Percentiles rank a stretch among this genome's conserved stretches.
phyloP scores from a whole-genome alignment of 1,140 invertebrate species.

The Drosophila watanabei region DNA sequence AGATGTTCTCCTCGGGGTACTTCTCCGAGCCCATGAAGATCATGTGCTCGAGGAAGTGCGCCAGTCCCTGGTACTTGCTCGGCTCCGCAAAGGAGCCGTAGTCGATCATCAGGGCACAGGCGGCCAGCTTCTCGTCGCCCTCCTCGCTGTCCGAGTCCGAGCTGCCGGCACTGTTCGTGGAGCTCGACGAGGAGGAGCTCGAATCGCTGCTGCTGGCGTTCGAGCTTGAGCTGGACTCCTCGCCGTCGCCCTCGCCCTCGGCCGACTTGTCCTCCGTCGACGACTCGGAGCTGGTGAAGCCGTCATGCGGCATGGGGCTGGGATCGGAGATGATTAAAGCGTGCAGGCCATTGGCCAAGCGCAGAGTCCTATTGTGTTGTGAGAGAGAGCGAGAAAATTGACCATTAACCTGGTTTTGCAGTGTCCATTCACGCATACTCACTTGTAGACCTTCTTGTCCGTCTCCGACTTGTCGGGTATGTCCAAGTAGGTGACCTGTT shows the following conservation, averaged over 20 bases:
- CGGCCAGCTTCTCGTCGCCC: slow-evolving; percentile 87
- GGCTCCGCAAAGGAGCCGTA: slow-evolving; percentile 91
- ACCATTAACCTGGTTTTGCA: neutral
- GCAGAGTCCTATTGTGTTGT: slow-evolving; percentile 87
- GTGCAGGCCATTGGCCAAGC: slow-evolving; percentile 89
- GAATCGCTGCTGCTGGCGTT: slow-evolving; percentile 39
- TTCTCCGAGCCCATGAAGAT: slow-evolving; percentile 97
- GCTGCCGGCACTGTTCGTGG: slow-evolving; percentile 57
- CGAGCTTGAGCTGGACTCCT: slow-evolving; percentile 16
- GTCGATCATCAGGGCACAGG: slow-evolving; percentile 90
- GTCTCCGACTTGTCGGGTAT: slow-evolving; percentile 87
- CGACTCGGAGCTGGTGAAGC: slow-evolving; percentile 69
- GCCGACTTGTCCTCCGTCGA: slow-evolving; percentile 43
- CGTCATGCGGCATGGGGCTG: slow-evolving; percentile 70
- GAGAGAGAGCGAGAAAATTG: neutral
- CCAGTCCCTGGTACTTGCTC: slow-evolving; percentile 92
- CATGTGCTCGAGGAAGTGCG: slow-evolving; percentile 98
- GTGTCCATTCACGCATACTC: slow-evolving; percentile 7
- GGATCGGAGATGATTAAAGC: slow-evolving; percentile 90
- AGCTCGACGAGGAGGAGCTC: slow-evolving; percentile 42
- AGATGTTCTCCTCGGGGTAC: slow-evolving; percentile 94
- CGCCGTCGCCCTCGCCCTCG: slow-evolving; percentile 14
- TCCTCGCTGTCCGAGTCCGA: slow-evolving; percentile 84
- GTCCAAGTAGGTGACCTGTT: slow-evolving; percentile 75
- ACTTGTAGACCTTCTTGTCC: slow-evolving; percentile 88